Evolutionary conservation across 2,113 vertebrate species (phyloP).

Genomic region (Eretmochelys imbricata): DNA sequence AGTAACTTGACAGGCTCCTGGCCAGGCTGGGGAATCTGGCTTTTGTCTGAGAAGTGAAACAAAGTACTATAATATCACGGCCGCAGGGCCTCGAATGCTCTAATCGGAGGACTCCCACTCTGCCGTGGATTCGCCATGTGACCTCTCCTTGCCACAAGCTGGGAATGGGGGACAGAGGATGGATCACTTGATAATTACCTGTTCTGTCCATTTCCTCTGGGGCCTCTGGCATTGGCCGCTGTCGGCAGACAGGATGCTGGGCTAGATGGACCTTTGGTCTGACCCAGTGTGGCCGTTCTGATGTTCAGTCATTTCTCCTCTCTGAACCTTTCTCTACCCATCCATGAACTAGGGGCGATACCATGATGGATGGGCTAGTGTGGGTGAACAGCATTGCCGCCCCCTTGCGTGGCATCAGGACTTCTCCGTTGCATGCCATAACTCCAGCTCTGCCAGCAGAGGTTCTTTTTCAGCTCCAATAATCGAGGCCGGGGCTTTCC

Average conservation of each 20-base stretch:
- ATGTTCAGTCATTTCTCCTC: background rate
- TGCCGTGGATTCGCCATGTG: background rate
- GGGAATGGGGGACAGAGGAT: too few relatives aligned
- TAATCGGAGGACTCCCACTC: background rate
- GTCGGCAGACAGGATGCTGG: too few relatives aligned
- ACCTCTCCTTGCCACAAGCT: background rate
- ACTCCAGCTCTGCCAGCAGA: background rate
- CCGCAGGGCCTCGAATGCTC: background rate
- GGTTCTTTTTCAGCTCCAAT: background rate
- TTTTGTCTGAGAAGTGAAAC: background rate
- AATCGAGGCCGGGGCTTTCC: too few relatives aligned
- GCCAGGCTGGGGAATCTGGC: background rate
- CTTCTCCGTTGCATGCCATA: background rate
- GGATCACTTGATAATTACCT: too few relatives aligned
- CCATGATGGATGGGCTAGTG: background rate
- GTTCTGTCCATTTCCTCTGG: too few relatives aligned
- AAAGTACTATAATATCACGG: background rate
- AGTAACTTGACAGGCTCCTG: conserved; percentile 66
- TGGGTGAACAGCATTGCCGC: too few relatives aligned
- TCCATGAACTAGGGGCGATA: background rate
- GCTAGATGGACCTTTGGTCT: too few relatives aligned
- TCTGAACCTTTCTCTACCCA: too few relatives aligned
- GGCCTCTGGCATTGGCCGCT: too few relatives aligned
- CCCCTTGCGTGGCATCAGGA: background rate
- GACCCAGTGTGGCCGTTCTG: too few relatives aligned